Percentiles rank a stretch among this genome's conserved stretches.
Evolutionary conservation across 2,113 vertebrate genomes (phyloP).

Genomic region (Donacobius atricapilla): DNA sequence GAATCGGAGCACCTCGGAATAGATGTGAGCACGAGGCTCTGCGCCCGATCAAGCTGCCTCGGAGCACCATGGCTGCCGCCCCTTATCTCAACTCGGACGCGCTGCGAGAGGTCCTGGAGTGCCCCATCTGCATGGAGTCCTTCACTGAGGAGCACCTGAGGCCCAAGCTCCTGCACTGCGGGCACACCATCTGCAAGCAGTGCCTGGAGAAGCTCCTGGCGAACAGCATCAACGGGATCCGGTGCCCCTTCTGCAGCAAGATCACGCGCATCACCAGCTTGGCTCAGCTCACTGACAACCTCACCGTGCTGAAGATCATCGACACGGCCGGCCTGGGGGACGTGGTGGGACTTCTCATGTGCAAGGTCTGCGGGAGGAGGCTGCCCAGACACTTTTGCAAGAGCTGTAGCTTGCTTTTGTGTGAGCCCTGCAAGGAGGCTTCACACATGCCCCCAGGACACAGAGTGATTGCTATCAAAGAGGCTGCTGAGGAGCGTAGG

Average conservation of each 20-base stretch:
- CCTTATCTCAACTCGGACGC: constrained; percentile 87
- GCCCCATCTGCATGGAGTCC: constrained; percentile 95
- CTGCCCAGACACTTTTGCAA: constrained; percentile 90
- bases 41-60: neutral
- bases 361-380: constrained; percentile 84
- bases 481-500: constrained; percentile 87
- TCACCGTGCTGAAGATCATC: constrained; percentile 94
- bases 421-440: constrained; percentile 84
- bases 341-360: constrained; percentile 85
- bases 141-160: constrained; percentile 90
- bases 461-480: constrained; percentile 79
- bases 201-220: constrained; percentile 94
- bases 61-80: constrained; percentile 78
- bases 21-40: neutral
- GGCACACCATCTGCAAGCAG: constrained; percentile 92
- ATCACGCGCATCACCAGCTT: constrained; percentile 90
- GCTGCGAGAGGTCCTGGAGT: constrained; percentile 92
- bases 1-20: constrained; percentile 37
- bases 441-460: constrained; percentile 82
- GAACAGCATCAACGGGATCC: constrained; percentile 92
- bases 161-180: constrained; percentile 94
- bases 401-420: constrained; percentile 82
- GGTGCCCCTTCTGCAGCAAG: constrained; percentile 96
- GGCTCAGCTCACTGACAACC: constrained; percentile 90
- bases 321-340: constrained; percentile 85